Conservation (phyloP, 2,888 invertebrate genomes). For the Mimas tiliae region DNA sequence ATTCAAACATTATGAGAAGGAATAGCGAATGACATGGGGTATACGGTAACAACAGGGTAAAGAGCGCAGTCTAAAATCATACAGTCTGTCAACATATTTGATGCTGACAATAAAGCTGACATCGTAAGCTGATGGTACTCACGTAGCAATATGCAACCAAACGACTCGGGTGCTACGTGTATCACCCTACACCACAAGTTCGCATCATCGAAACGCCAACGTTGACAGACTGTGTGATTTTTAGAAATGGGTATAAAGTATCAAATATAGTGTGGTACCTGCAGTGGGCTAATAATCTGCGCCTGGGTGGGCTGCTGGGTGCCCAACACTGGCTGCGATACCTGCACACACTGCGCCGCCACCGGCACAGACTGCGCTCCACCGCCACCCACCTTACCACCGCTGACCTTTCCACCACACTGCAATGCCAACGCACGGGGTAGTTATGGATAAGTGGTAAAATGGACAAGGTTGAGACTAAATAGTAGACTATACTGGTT, state of each 20-base stretch:
- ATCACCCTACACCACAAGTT: no score
- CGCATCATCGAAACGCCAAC: no score
- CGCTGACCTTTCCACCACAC: conserved; percentile 70
- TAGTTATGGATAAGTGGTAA: background rate
- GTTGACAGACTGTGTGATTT: background rate
- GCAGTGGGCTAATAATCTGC: conserved; percentile 90
- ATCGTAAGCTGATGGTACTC: no score
- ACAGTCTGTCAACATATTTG: background rate
- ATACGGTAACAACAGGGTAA: background rate
- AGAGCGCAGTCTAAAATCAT: background rate
- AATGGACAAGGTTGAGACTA: background rate
- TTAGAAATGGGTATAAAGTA: background rate
- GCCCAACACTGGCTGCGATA: conserved; percentile 88
- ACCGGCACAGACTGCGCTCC: conserved; percentile 75
- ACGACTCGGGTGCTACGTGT: no score
- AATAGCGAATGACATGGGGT: no score
- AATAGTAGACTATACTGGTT: no score
- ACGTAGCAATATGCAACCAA: no score
- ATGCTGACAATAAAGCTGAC: no score
- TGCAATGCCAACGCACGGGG: conserved; percentile 44
- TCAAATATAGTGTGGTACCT: conserved; percentile 57
- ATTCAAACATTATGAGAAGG: background rate
- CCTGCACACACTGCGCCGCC: conserved; percentile 89
- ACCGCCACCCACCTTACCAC: conserved; percentile 60
- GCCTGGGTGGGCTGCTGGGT: conserved; percentile 88